These are phyloP conservation scores for Panthera uncia DNA, from an alignment of 2,113 vertebrate species.

Conservation along the genomic window DNA sequence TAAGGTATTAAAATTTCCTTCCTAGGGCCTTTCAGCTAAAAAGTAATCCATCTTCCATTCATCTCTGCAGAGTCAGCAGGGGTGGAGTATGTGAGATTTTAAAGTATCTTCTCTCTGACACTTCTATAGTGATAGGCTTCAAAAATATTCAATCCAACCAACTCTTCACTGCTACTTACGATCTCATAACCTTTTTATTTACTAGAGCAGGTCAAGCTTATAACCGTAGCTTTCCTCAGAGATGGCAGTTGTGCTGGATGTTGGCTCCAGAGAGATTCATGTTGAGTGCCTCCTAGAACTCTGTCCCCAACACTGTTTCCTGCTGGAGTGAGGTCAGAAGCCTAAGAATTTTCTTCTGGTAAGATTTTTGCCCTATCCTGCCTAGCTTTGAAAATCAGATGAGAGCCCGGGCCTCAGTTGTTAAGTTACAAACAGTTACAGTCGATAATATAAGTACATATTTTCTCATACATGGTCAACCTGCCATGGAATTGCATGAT, in stretches of 20 bases:
- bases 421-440: background rate
- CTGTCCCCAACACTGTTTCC: background rate
- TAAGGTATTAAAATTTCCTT: background rate
- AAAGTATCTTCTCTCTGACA: background rate
- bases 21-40: background rate
- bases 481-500: background rate
- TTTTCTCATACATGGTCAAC: background rate
- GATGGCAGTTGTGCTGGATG: background rate
- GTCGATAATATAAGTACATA: background rate
- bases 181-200: background rate
- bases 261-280: background rate
- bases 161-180: background rate
- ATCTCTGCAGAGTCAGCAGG: background rate
- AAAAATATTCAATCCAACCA: background rate
- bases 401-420: background rate
- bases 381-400: background rate
- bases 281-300: background rate
- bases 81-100: background rate
- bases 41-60: background rate
- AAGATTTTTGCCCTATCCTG: background rate
- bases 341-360: background rate
- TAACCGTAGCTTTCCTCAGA: background rate
- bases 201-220: background rate
- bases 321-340: background rate
- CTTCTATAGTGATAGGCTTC: background rate